Evolutionary conservation across 2,113 vertebrate genomes (phyloP).

Genomic region (Pangasianodon hypophthalmus): DNA sequence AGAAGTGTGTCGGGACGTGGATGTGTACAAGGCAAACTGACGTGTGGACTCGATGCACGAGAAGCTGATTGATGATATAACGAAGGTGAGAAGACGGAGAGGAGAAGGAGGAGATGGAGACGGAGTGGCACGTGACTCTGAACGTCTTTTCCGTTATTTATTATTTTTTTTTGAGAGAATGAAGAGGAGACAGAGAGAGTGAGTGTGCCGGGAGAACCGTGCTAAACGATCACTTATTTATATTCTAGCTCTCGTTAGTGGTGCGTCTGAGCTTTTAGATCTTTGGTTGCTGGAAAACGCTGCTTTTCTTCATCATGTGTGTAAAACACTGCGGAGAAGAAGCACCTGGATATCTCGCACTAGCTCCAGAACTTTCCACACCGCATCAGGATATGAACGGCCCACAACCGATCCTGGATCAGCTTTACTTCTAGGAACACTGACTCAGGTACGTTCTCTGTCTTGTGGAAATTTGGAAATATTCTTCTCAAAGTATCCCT

Average conservation of each 20-base stretch:
- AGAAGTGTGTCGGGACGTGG: conserved; percentile 66
- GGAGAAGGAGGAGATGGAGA: conserved; percentile 20
- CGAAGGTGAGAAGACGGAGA: conserved; percentile 29
- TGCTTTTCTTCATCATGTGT: background rate
- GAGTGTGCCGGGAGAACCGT: background rate
- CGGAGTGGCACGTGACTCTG: conserved; percentile 5
- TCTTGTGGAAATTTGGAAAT: conserved; percentile 4
- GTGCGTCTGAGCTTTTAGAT: conserved; percentile 28
- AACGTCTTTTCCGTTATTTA: background rate
- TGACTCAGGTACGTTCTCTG: background rate
- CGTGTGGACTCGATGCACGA: conserved; percentile 55
- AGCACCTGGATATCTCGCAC: background rate
- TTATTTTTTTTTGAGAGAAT: background rate
- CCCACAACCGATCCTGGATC: background rate
- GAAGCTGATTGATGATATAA: conserved; percentile 58
- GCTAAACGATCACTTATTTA: conserved; percentile 17
- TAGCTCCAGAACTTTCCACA: background rate
- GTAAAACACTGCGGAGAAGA: background rate
- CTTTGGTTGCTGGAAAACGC: conserved; percentile 34
- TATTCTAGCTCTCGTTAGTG: conserved; percentile 28
- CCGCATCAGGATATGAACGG: background rate
- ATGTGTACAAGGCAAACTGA: conserved; percentile 69
- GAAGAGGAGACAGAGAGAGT: conserved; percentile 8
- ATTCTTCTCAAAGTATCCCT: background rate
- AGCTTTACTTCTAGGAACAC: background rate